Conservation (phyloP, 2,888 invertebrate genomes). For the Diplazon laetatorius region DNA sequence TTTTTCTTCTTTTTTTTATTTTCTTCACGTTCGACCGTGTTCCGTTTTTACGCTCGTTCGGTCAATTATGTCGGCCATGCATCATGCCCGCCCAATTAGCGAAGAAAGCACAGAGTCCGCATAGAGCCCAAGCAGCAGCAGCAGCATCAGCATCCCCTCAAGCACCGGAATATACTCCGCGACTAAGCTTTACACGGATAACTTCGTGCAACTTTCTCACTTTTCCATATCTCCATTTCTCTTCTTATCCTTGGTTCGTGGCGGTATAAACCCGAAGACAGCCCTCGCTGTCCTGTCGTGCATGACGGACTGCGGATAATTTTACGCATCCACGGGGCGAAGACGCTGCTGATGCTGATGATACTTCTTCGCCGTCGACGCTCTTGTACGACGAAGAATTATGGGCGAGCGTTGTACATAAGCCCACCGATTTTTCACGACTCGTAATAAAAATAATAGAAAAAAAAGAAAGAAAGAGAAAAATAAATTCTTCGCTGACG, state of each 20-base stretch:
- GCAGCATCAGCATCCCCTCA: no score
- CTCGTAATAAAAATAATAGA: no score
- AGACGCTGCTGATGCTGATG: slow-evolving; percentile 51
- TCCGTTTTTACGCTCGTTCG: slow-evolving; percentile 75
- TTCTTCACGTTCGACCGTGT: neutral
- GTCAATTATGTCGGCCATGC: slow-evolving; percentile 80
- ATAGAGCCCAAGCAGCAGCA: no score
- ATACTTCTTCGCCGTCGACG: slow-evolving; percentile 68
- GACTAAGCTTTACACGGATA: slow-evolving; percentile 15
- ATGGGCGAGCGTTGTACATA: slow-evolving; percentile 3
- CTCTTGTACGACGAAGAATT: slow-evolving; percentile 61
- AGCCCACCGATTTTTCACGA: no score
- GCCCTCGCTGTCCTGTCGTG: slow-evolving; percentile 33
- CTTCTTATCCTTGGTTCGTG: slow-evolving; percentile 38
- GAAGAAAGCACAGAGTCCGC: slow-evolving; percentile 70
- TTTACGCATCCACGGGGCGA: slow-evolving; percentile 73
- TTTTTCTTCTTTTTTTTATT: slow-evolving; percentile 14
- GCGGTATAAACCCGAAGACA: neutral
- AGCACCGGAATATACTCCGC: no score
- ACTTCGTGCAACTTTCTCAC: slow-evolving; percentile 49
- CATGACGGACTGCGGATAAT: slow-evolving; percentile 76
- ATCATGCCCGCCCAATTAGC: slow-evolving; percentile 82
- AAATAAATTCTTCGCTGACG: no score
- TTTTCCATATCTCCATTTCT: slow-evolving; percentile 52
- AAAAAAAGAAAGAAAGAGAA: no score